These are phyloP conservation scores for Meliscaeva auricollis DNA, from an alignment of 2,888 invertebrate species.

Conservation along the genomic window DNA sequence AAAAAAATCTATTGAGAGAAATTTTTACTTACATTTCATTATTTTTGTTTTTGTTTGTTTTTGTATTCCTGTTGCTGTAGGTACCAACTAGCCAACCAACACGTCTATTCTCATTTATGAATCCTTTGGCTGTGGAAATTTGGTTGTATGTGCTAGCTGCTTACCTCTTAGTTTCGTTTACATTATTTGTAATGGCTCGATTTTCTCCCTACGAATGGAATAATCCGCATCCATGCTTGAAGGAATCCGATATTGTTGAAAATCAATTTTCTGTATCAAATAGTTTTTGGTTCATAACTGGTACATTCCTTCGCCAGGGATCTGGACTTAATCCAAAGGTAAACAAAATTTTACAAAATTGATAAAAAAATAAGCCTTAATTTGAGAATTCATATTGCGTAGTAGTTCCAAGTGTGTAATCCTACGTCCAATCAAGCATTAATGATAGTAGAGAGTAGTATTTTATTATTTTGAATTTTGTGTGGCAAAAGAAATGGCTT, in stretches of 20 bases:
- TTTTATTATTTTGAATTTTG: neutral
- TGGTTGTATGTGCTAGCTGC: conserved; percentile 98
- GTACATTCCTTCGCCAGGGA: conserved; percentile 94
- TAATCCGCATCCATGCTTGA: conserved; percentile 91
- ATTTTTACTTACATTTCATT: neutral
- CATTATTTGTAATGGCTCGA: conserved; percentile 97
- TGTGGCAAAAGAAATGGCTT: too few species aligned
- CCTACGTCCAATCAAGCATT: neutral
- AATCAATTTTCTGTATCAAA: conserved; percentile 99
- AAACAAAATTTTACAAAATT: conserved; percentile 77
- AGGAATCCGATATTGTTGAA: conserved; percentile 93
- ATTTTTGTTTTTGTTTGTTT: conserved; percentile 20
- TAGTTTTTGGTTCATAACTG: conserved; percentile 95
- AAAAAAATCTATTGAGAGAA: neutral
- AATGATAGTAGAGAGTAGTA: neutral
- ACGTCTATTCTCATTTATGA: conserved; percentile 97
- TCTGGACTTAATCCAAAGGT: conserved; percentile 94
- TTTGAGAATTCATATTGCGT: neutral
- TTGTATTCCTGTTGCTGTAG: conserved; percentile 84
- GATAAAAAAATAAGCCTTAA: neutral
- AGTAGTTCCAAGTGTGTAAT: neutral
- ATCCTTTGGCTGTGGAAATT: conserved; percentile 97
- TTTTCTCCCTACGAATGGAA: conserved; percentile 99
- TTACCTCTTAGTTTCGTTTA: conserved; percentile 96
- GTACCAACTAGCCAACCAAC: conserved; percentile 95